These are phyloP conservation scores for Tokudaia tokunoshimensis DNA, from an alignment of 2,797 vertebrate species.

Conservation along the genomic window DNA sequence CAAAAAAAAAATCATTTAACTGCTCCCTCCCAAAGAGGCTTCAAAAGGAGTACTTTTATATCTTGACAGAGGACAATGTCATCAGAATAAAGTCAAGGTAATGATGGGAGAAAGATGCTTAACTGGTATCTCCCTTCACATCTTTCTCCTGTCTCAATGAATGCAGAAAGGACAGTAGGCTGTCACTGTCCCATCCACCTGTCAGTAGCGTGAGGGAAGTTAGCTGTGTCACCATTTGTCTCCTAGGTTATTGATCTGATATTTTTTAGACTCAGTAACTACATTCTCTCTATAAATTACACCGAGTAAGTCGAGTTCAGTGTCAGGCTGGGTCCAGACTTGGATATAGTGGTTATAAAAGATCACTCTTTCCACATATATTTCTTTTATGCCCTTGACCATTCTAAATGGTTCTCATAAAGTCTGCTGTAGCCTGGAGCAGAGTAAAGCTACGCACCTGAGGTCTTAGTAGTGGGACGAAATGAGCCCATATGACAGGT, in stretches of 20 bases:
- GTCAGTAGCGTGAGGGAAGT: constrained; percentile 78
- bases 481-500: neutral
- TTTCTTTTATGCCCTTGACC: constrained; percentile 83
- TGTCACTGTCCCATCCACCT: constrained; percentile 77
- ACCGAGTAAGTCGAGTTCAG: constrained; percentile 80
- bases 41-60: constrained; percentile 49
- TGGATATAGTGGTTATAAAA: constrained; percentile 82
- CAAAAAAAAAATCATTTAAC: constrained; percentile 12
- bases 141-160: constrained; percentile 70
- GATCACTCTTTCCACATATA: constrained; percentile 77
- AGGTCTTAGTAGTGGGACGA: constrained; percentile 34
- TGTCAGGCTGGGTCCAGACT: constrained; percentile 76
- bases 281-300: constrained; percentile 84
- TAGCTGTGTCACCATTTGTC: constrained; percentile 82
- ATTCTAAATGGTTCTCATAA: constrained; percentile 79
- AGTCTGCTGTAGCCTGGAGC: constrained; percentile 52
- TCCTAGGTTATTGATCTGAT: constrained; percentile 84
- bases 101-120: constrained; percentile 60
- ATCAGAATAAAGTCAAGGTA: constrained; percentile 69
- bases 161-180: constrained; percentile 61
- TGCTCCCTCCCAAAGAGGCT: neutral
- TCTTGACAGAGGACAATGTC: constrained; percentile 60
- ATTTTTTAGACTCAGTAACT: constrained; percentile 83
- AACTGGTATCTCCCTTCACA: constrained; percentile 70
- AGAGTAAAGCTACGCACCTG: constrained; percentile 48